Conservation (phyloP, 2,113 vertebrate species). For the Elephas maximus region DNA sequence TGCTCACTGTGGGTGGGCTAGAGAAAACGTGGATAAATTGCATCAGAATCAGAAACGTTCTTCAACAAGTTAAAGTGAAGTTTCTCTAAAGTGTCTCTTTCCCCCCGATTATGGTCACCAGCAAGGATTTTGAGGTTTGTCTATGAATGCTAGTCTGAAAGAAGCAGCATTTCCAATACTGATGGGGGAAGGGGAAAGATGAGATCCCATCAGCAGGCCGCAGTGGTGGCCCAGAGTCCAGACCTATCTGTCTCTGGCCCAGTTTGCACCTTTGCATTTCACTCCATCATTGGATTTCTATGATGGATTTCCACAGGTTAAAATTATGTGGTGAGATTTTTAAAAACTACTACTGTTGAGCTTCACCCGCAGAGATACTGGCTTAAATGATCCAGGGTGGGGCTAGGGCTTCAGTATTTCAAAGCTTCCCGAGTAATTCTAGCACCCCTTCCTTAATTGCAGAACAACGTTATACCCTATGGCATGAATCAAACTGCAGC, state of each 20-base stretch:
- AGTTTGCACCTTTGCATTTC: neutral
- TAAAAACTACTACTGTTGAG: neutral
- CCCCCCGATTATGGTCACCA: neutral
- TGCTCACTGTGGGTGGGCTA: neutral
- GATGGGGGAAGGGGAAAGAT: neutral
- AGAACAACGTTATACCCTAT: neutral
- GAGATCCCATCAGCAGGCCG: neutral
- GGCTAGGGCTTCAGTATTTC: neutral
- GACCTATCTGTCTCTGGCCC: neutral
- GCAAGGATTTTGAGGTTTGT: neutral
- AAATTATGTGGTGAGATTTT: neutral
- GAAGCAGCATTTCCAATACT: neutral
- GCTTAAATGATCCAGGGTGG: neutral
- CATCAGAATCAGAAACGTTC: neutral
- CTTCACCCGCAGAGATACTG: neutral
- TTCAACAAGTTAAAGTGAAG: neutral
- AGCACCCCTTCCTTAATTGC: neutral
- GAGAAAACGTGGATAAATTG: neutral
- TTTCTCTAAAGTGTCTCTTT: slow-evolving; percentile 20
- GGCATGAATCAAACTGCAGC: slow-evolving; percentile 49
- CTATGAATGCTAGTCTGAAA: neutral
- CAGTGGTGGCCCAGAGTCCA: neutral
- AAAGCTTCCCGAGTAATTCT: neutral
- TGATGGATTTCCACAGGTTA: neutral
- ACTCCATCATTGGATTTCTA: neutral